A percentile compares a stretch with the other conserved stretches of the same genome.
Evolutionary conservation across 2,888 invertebrate species (phyloP).

Genomic region (Acronicta leporina): DNA sequence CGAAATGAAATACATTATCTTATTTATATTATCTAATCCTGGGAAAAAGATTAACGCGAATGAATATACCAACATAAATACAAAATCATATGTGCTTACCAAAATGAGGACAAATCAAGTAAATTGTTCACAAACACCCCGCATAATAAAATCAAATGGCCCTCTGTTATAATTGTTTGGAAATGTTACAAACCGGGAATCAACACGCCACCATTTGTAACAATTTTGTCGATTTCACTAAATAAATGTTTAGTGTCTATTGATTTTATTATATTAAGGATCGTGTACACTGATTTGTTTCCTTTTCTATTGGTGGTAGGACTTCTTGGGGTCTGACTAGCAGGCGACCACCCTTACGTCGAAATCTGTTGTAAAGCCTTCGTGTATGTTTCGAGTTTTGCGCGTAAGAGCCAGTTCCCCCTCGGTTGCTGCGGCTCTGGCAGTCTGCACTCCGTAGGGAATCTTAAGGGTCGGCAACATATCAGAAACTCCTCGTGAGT

Average conservation of each 20-base stretch:
- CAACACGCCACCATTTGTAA: conserved; percentile 73
- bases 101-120: conserved; percentile 67
- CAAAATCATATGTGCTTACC: conserved; percentile 56
- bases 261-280: conserved; percentile 68
- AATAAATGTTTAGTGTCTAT: conserved; percentile 59
- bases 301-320: too few species aligned
- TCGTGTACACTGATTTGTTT: conserved; percentile 41
- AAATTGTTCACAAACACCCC: conserved; percentile 81
- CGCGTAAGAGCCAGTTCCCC: too few species aligned
- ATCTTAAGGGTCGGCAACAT: too few species aligned
- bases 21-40: conserved; percentile 13
- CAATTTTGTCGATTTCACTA: conserved; percentile 70
- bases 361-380: too few species aligned
- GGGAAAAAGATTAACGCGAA: conserved; percentile 32
- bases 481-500: too few species aligned
- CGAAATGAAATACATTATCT: too few species aligned
- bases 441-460: too few species aligned
- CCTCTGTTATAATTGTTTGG: conserved; percentile 61
- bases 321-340: background rate
- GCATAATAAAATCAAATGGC: conserved; percentile 70
- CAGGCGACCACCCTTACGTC: background rate
- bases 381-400: too few species aligned
- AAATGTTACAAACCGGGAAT: conserved; percentile 76
- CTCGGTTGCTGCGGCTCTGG: too few species aligned
- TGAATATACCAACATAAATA: conserved; percentile 43